Evolutionary conservation across 1,140 invertebrate species (phyloP).

Genomic region (Anastrepha ludens): DNA sequence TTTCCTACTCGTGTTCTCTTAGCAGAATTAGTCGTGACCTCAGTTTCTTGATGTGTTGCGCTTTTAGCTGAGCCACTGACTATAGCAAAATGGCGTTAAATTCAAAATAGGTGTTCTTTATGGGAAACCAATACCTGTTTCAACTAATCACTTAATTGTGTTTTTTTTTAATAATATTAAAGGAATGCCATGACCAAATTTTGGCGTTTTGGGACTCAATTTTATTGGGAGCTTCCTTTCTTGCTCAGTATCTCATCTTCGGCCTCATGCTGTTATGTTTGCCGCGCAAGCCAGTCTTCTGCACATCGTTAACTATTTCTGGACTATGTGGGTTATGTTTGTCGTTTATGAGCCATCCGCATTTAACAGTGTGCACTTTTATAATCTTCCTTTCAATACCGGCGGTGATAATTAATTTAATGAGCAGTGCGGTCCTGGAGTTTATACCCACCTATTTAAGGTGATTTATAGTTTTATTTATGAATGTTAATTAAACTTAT

Average conservation of each 20-base stretch:
- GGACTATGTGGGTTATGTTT: neutral
- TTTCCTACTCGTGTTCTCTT: too few species aligned
- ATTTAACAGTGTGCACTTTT: conserved; percentile 58
- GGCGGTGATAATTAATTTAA: conserved; percentile 73
- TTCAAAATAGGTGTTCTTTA: too few species aligned
- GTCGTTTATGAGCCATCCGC: neutral
- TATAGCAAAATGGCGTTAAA: too few species aligned
- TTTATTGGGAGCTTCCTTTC: neutral
- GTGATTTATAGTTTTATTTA: conserved; percentile 59
- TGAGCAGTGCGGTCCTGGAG: conserved; percentile 73
- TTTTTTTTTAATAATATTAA: neutral
- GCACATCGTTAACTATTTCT: neutral
- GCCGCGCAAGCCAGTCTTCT: neutral
- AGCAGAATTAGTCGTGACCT: too few species aligned
- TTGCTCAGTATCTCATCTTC: neutral
- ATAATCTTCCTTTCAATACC: conserved; percentile 69
- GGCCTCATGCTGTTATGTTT: conserved; percentile 62
- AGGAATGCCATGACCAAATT: neutral
- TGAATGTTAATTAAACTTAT: too few species aligned
- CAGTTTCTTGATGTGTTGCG: too few species aligned
- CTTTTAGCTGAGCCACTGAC: too few species aligned
- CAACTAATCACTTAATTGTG: neutral
- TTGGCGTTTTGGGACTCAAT: neutral
- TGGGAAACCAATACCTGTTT: too few species aligned
- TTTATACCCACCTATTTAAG: conserved; percentile 74